A percentile compares a stretch with the other conserved stretches of the same genome.
Evolutionary conservation across 1,140 invertebrate species (phyloP).

Genomic region (Cyrtorhinus lividipennis): DNA sequence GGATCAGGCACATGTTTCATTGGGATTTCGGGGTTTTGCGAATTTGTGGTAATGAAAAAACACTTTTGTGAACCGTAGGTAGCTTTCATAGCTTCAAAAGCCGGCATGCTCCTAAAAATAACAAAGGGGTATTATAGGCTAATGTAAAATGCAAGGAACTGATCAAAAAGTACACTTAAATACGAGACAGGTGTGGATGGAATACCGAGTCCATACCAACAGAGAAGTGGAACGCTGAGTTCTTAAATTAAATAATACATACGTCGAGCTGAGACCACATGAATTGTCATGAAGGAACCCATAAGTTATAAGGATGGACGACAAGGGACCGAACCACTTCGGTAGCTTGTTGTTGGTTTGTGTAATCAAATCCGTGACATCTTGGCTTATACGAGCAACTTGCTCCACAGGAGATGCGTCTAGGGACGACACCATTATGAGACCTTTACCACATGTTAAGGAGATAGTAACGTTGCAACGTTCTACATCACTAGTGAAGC

Average conservation of each 20-base stretch:
- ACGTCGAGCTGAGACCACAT: no score
- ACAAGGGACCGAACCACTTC: conserved; percentile 75
- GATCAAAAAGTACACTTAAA: no score
- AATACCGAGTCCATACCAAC: no score
- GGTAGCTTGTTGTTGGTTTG: conserved; percentile 57
- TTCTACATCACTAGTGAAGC: background rate
- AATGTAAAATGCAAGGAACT: no score
- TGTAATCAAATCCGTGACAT: conserved; percentile 63
- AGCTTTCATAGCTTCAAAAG: conserved; percentile 69
- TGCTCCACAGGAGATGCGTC: conserved; percentile 67
- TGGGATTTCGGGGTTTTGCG: conserved; percentile 40
- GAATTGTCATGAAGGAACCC: conserved; percentile 74
- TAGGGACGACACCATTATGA: conserved; percentile 67
- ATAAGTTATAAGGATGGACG: conserved; percentile 59
- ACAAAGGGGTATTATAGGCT: no score
- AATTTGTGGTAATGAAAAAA: conserved; percentile 79
- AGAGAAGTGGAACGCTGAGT: no score
- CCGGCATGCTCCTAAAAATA: conserved; percentile 54
- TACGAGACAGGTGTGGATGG: no score
- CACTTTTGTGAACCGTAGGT: conserved; percentile 71
- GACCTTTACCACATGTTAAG: conserved; percentile 29
- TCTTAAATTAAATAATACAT: no score
- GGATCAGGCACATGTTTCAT: conserved; percentile 55
- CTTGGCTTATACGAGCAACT: conserved; percentile 57
- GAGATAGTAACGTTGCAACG: background rate